Conservation (phyloP, 92 coral and sea anemone genomes). For the Diadumene lineata region DNA sequence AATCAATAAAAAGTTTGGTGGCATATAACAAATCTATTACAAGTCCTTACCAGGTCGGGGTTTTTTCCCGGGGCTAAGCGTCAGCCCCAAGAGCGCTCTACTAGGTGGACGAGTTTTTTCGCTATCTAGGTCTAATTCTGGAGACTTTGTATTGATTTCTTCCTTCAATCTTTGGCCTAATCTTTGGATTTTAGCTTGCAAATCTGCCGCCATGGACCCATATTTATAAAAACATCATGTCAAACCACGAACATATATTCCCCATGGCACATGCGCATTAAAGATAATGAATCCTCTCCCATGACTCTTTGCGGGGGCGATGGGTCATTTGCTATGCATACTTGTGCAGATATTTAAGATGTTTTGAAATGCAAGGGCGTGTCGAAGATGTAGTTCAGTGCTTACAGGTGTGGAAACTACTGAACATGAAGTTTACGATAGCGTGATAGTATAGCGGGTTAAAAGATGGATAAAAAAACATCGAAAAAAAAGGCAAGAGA, state of each 20-base stretch:
- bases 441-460: neutral
- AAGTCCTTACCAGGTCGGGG: constrained; percentile 89
- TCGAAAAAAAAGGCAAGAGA: too few relatives aligned
- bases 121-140: constrained; percentile 54
- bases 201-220: constrained; percentile 89
- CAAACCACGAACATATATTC: constrained; percentile 45
- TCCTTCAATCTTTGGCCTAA: constrained; percentile 84
- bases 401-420: constrained; percentile 20
- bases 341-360: constrained; percentile 16
- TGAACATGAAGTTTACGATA: neutral
- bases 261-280: constrained; percentile 74
- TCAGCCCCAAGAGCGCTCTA: constrained; percentile 66
- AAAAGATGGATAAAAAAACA: neutral
- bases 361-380: constrained; percentile 19
- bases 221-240: constrained; percentile 66
- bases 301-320: constrained; percentile 7
- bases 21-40: constrained; percentile 55
- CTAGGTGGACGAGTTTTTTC: constrained; percentile 58
- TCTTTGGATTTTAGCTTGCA: constrained; percentile 88
- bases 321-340: neutral
- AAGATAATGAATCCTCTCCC: constrained; percentile 40
- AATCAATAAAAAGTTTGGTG: constrained; percentile 53
- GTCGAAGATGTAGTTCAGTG: constrained; percentile 1
- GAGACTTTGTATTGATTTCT: constrained; percentile 77
- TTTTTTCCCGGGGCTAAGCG: constrained; percentile 62